Evolutionary conservation across 2,797 vertebrate genomes (phyloP), one percentile per base, ranked within the genome.

Genomic region (Lateolabrax maculatus): DNA sequence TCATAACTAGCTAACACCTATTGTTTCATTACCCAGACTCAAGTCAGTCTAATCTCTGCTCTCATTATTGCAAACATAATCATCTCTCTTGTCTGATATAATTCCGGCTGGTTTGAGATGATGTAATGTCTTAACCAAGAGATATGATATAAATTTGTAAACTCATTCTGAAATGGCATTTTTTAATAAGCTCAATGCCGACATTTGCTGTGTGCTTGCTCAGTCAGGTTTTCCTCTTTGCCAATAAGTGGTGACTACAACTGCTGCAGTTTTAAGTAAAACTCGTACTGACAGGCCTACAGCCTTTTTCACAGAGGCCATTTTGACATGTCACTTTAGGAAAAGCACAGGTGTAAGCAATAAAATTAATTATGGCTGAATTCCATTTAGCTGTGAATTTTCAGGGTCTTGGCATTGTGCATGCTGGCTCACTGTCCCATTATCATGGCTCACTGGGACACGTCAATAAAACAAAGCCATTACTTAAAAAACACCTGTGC

Each of bases 21-120:
- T 13, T 49, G 19, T 65, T 27, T 65, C 52, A 64, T 34, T 51
- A 3, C 23, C 29, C 11, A 25, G 4, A 19, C 6, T 36, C 9
- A 7, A 65, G 66, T 39, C 31, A 10, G 25, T 31, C 25, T 53
- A 9, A 49, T 66, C 48, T 66, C 49, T 68, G 23, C 34, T 67
- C 6, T 72, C 25, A 43, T 36, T 56, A 31, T 29, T 49, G 31
- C 29, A 36, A 60, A 11, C 18, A 39, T 52, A 36, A 60, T 44
- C 27, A 51, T 9, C 46, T 34, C 25, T 23, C 13, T 64, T 56
- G 51, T 39, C n/a, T 29, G 23, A 48, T 9, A 49, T 48, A 19
- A 56, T 15, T 36, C 9, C 8, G 48, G n/a, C 41, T 64, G 6
- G 1, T 61, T 52, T 39, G 7, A 2, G 8, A 51, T 15, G 5